These are phyloP conservation scores for Nemapogon koenigi DNA, from an alignment of 2,888 invertebrate genomes.

Conservation along the genomic window DNA sequence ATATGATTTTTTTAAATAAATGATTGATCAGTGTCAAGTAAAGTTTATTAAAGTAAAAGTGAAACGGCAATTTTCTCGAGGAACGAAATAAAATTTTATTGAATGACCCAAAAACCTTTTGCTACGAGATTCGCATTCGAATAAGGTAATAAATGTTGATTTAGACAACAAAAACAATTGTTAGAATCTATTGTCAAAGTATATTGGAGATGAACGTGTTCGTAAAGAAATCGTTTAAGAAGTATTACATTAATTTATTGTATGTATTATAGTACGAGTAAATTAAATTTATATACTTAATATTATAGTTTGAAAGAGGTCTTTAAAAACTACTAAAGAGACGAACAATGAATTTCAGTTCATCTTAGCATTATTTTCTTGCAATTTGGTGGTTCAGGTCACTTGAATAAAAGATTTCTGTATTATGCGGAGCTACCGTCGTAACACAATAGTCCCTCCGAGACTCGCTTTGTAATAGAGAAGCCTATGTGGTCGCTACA, in stretches of 20 bases:
- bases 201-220: no score
- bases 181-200: no score
- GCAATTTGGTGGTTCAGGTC: constrained; percentile 43
- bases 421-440: constrained; percentile 37
- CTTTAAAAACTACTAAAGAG: no score
- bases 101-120: constrained; percentile 39
- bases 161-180: no score
- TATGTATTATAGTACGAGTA: no score
- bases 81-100: constrained; percentile 43
- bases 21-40: no score
- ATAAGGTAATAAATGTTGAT: constrained; percentile 55
- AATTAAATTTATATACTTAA: no score
- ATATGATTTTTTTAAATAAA: no score
- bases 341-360: constrained; percentile 50
- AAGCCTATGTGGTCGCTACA: no score
- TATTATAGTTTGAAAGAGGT: no score
- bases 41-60: background rate
- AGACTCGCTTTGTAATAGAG: constrained; percentile 23
- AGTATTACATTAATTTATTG: no score
- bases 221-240: no score
- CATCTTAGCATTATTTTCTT: constrained; percentile 55
- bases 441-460: constrained; percentile 45
- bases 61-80: constrained; percentile 1
- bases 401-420: constrained; percentile 62
- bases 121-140: constrained; percentile 49